Conservation (phyloP, 2,113 vertebrate genomes). For the Potamarius usumacintae region DNA sequence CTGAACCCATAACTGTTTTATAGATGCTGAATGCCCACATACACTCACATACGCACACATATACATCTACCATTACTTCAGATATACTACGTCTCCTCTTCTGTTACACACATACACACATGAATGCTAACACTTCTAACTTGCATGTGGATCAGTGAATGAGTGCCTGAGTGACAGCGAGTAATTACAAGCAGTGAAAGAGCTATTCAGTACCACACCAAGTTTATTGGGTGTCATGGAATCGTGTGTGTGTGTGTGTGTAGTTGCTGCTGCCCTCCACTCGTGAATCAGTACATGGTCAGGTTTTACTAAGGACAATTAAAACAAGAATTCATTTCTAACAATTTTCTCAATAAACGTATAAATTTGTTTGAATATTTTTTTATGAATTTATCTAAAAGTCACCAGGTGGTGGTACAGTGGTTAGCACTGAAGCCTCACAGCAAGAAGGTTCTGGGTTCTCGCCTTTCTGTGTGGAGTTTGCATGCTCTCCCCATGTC, state of each 20-base stretch:
- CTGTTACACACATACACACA: not conserved
- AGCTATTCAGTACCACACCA: slow-evolving; percentile 23
- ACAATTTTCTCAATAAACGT: not conserved
- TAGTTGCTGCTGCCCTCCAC: slow-evolving; percentile 16
- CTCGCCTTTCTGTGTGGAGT: no score
- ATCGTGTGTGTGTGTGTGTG: slow-evolving; percentile 12
- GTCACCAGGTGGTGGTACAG: no score
- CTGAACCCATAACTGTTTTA: not conserved
- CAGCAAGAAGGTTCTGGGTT: no score
- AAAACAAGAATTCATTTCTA: not conserved
- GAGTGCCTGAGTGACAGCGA: slow-evolving; percentile 28
- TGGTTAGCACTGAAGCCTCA: no score
- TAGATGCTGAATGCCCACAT: not conserved
- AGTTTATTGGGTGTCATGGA: slow-evolving; percentile 54
- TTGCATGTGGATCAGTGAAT: slow-evolving; percentile 12
- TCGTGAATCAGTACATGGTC: slow-evolving; percentile 3
- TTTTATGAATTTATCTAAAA: not conserved
- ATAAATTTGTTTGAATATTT: not conserved
- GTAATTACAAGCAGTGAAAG: slow-evolving; percentile 40
- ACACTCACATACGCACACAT: not conserved
- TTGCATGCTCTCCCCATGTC: no score
- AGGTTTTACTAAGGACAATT: not conserved
- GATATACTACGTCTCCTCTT: not conserved
- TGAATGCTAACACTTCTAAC: not conserved
- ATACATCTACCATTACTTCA: not conserved